phyloP scores from a whole-genome alignment of 2,797 vertebrate species.

The Agapornis canus region DNA sequence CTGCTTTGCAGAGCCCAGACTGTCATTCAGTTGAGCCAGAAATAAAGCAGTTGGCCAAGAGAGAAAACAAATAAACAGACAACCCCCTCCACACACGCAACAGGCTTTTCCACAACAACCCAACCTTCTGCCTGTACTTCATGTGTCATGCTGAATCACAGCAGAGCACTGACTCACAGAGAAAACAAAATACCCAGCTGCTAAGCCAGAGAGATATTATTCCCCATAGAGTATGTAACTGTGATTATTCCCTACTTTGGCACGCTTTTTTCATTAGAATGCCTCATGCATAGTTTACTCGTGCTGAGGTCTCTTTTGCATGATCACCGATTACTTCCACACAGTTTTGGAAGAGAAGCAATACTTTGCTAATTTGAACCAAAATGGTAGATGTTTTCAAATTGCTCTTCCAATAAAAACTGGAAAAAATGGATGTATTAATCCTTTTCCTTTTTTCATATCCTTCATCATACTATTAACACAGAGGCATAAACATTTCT shows the following conservation, averaged over 20 bases:
- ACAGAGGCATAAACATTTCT: background rate
- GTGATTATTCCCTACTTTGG: background rate
- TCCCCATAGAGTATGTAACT: background rate
- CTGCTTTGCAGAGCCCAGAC: slow-evolving; percentile 1
- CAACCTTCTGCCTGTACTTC: background rate
- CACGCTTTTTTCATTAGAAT: background rate
- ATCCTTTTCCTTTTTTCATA: background rate
- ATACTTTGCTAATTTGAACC: background rate
- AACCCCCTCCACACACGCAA: background rate
- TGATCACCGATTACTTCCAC: background rate
- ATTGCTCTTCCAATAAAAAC: background rate
- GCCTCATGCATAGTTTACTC: background rate
- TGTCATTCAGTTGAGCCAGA: slow-evolving; percentile 24
- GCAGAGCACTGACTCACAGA: background rate
- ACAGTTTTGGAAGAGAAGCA: background rate
- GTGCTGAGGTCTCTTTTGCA: background rate
- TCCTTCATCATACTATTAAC: background rate
- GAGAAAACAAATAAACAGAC: slow-evolving; percentile 56
- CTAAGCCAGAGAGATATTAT: background rate
- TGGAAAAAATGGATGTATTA: background rate
- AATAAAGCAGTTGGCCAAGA: slow-evolving; percentile 39
- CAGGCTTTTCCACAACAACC: slow-evolving; percentile 21
- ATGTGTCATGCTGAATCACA: slow-evolving; percentile 42
- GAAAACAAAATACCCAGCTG: slow-evolving; percentile 1
- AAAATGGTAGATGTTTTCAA: background rate